Evolutionary conservation across 2,888 invertebrate genomes (phyloP).

Genomic region (Caenorhabditis becei): DNA sequence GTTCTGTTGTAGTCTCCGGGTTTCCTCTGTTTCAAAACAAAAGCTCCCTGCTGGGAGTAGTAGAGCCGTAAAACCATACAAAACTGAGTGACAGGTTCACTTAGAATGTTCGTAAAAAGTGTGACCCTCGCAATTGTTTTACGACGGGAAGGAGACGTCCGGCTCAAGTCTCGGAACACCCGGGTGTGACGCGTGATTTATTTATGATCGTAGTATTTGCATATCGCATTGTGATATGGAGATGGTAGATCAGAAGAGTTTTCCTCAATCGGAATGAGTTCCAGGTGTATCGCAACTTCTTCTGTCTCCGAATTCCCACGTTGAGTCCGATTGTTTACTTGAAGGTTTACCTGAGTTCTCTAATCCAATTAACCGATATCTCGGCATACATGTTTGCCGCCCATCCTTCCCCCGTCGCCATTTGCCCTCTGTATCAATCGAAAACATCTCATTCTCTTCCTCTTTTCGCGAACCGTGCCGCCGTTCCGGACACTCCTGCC

Average conservation of each 20-base stretch:
- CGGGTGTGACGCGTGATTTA: constrained; percentile 39
- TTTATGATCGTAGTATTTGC: constrained; percentile 29
- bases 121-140: constrained; percentile 17
- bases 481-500: constrained; percentile 31
- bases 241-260: not conserved
- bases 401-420: constrained; percentile 7
- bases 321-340: too few relatives aligned
- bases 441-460: constrained; percentile 35
- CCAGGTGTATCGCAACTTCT: too few relatives aligned
- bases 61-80: constrained; percentile 1
- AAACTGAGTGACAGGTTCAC: constrained; percentile 9
- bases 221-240: constrained; percentile 9
- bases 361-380: constrained; percentile 31
- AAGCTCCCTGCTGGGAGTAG: constrained; percentile 5
- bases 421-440: constrained; percentile 43
- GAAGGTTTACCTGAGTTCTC: not conserved
- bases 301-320: too few relatives aligned
- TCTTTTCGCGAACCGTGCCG: constrained; percentile 19
- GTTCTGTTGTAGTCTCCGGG: not conserved
- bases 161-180: constrained; percentile 27
- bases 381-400: constrained; percentile 7
- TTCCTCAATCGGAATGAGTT: too few relatives aligned
- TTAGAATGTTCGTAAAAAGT: constrained; percentile 18
- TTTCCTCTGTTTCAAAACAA: constrained; percentile 8
- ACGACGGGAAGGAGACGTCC: not conserved